Evolutionary conservation across 2,113 vertebrate genomes (phyloP).

Genomic region (Cheirogaleus medius): DNA sequence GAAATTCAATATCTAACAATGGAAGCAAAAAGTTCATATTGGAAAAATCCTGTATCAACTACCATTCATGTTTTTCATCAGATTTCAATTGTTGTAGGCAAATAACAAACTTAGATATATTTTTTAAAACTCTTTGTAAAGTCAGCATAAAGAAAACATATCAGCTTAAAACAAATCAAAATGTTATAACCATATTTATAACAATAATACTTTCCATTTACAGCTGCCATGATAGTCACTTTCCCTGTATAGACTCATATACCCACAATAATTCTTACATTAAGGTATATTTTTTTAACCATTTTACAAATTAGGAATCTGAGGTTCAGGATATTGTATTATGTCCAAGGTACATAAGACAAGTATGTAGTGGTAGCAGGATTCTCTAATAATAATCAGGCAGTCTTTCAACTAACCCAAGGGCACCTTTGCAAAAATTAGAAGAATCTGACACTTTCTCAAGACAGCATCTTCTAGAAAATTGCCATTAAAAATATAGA

Average conservation of each 20-base stretch:
- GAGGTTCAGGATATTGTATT: neutral
- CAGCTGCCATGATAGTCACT: neutral
- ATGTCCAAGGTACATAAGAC: neutral
- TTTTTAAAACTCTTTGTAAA: neutral
- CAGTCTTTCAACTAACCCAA: neutral
- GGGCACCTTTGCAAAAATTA: constrained; percentile 1
- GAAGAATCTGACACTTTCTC: constrained; percentile 29
- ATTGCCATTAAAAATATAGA: neutral
- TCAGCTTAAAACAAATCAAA: neutral
- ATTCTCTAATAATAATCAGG: neutral
- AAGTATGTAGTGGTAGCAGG: neutral
- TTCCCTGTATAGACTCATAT: neutral
- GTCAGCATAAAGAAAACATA: neutral
- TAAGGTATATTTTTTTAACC: neutral
- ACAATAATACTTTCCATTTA: neutral
- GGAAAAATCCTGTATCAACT: neutral
- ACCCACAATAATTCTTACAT: neutral
- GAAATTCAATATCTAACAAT: constrained; percentile 12
- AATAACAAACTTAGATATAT: neutral
- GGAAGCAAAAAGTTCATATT: neutral
- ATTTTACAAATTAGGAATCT: neutral
- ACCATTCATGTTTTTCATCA: neutral
- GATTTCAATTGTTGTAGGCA: neutral
- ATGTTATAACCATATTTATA: neutral
- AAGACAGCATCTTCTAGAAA: constrained; percentile 48